Evolutionary conservation across 2,888 invertebrate species (phyloP), one percentile per base, ranked within the genome.

Genomic region (Eristalis tenax): DNA sequence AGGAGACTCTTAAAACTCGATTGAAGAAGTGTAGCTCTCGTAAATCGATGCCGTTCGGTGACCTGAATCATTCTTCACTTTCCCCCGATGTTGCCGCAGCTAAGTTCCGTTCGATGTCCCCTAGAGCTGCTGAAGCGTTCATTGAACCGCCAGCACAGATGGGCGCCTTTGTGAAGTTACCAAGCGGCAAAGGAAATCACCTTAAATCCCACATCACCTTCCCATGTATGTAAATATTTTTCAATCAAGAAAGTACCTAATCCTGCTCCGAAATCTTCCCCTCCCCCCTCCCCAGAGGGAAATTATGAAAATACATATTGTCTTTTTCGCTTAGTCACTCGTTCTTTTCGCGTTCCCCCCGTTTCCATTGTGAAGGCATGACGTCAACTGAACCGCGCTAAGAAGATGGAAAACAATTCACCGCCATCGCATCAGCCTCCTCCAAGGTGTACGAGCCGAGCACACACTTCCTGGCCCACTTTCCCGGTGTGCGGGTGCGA

Each of bases 281-380:
- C 1, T 5, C 1, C 66, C 4, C 38, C 23, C 15, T 6, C 5
- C 38, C 4, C 26, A 28, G 26, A 32, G 32, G 13, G 18, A 70
- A 70, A 73, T 63, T 73, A 63, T 73, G 63, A 63, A 63, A 50
- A 63, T 63, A 50, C 18, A 50, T 50, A 38, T 38, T 61, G 63
- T 63, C 73, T 63, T 63, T 63, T 50, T 70, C 69, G 63, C 70
- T 59, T 59, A 59, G 38, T 70, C 59, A 38, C 23, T 40, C 23
- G 23, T 23, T 73, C 10, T 32, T 28, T 26, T 11, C 23, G n/a
- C n/a, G n/a, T n/a, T n/a, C 11, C 3, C 26, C 26, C 13, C 11
- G 1, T 28, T 13, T 1, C 59, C 8, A 10, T 32, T 59, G 50
- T 50, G 18, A 18, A 18, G 50, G 6, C 18, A 6, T 59, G 59